phyloP scores from a whole-genome alignment of 2,797 vertebrate genomes.

The Notamacropus eugenii region DNA sequence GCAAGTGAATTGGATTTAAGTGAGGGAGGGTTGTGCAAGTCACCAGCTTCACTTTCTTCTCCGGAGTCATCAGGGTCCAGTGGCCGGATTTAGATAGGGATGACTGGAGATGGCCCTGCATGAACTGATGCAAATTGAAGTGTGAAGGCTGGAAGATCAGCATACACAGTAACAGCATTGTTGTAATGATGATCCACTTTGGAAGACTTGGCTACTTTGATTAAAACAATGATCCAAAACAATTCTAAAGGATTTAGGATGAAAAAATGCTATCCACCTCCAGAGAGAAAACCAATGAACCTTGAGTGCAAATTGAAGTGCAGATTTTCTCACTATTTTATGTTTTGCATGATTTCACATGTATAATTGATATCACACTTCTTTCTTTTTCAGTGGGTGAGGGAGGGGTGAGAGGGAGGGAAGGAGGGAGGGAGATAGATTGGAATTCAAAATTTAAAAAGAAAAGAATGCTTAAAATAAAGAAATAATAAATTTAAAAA shows the following conservation, averaged over 20 bases:
- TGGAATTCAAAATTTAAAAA: not conserved
- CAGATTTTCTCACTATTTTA: not conserved
- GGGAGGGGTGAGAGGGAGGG: not conserved
- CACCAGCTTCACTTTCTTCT: too few relatives aligned
- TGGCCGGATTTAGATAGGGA: too few relatives aligned
- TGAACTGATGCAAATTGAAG: not conserved
- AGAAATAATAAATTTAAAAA: not conserved
- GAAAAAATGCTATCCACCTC: not conserved
- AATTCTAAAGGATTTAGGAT: not conserved
- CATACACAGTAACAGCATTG: not conserved
- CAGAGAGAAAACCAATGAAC: not conserved
- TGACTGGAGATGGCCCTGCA: not conserved
- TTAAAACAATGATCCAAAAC: not conserved
- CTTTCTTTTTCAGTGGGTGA: not conserved
- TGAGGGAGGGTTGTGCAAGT: too few relatives aligned
- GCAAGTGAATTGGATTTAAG: too few relatives aligned
- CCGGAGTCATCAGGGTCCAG: too few relatives aligned
- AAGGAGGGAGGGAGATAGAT: not conserved
- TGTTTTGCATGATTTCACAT: not conserved
- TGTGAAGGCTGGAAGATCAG: not conserved
- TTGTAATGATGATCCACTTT: not conserved
- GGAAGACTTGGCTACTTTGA: not conserved
- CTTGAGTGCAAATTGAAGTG: not conserved
- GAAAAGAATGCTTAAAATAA: not conserved
- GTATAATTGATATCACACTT: not conserved